A percentile compares a stretch with the other conserved stretches of the same genome.
Evolutionary conservation across 2,797 vertebrate species (phyloP).

Genomic region (Acanthornis magna): DNA sequence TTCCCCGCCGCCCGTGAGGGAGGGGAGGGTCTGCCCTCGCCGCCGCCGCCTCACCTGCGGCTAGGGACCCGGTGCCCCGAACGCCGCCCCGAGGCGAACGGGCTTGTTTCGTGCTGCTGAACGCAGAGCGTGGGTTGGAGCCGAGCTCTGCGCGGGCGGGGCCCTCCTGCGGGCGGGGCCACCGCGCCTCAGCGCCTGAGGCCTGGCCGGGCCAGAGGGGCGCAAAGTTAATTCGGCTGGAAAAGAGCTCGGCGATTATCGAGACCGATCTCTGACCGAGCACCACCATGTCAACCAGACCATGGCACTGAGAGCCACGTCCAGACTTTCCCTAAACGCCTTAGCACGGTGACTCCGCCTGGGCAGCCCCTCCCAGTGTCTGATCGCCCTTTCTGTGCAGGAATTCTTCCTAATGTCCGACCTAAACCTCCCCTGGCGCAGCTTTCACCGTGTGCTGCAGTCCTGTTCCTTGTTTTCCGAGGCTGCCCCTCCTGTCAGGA

Average conservation of each 20-base stretch:
- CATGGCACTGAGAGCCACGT: neutral
- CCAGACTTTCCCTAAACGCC: neutral
- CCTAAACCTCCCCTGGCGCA: neutral
- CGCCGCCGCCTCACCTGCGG: fast-evolving
- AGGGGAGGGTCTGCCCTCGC: fast-evolving
- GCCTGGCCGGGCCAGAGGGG: neutral
- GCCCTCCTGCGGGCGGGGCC: neutral
- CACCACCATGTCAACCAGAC: fast-evolving
- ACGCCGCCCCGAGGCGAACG: fast-evolving
- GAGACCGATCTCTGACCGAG: fast-evolving
- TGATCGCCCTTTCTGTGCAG: neutral
- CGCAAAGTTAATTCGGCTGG: fast-evolving
- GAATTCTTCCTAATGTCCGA: neutral
- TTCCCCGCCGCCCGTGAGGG: no score
- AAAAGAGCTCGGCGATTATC: neutral
- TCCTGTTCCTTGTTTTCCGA: neutral
- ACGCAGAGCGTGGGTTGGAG: neutral
- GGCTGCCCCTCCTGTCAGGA: neutral
- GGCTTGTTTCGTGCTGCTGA: neutral
- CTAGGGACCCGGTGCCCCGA: fast-evolving
- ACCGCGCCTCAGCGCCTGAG: neutral
- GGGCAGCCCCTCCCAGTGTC: neutral
- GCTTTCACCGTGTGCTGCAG: neutral
- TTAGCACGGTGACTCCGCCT: neutral
- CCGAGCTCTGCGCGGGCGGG: neutral